Percentiles rank a stretch among this genome's conserved stretches.
These are phyloP conservation scores for Synanceia verrucosa DNA, from an alignment of 2,797 vertebrate species.

Conservation along the genomic window DNA sequence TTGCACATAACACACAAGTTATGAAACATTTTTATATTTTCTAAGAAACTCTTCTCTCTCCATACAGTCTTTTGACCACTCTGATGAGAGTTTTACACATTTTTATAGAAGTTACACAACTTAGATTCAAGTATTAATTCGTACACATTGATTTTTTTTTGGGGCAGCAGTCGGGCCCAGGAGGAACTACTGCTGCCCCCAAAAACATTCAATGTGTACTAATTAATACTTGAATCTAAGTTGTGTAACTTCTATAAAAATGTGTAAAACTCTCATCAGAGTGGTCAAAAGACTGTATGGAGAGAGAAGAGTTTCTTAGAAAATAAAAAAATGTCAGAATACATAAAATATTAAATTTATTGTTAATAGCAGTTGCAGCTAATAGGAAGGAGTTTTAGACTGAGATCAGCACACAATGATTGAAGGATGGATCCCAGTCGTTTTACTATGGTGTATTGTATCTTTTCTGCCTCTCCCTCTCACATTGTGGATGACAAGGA, in stretches of 20 bases:
- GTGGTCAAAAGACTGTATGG: background rate
- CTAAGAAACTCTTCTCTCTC: too few relatives aligned
- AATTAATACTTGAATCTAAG: background rate
- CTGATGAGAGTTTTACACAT: too few relatives aligned
- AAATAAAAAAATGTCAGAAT: background rate
- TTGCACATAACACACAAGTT: too few relatives aligned
- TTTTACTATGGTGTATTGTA: background rate
- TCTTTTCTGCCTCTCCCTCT: background rate
- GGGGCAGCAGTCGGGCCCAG: too few relatives aligned
- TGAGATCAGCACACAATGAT: background rate
- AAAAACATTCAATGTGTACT: background rate
- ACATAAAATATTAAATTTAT: background rate
- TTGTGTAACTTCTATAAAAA: background rate
- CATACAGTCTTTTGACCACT: too few relatives aligned
- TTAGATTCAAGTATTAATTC: too few relatives aligned
- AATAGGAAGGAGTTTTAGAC: background rate
- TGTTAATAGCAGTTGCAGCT: background rate
- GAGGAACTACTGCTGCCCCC: too few relatives aligned
- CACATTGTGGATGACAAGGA: background rate
- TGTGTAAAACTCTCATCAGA: background rate
- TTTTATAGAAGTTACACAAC: too few relatives aligned
- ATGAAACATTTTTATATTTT: too few relatives aligned
- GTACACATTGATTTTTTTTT: too few relatives aligned
- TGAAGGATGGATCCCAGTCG: conserved; percentile 6
- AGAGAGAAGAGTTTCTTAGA: background rate